Percentiles rank a stretch among this genome's conserved stretches.
Evolutionary conservation across 1,140 invertebrate genomes (phyloP).

Genomic region (Nebria ingens): DNA sequence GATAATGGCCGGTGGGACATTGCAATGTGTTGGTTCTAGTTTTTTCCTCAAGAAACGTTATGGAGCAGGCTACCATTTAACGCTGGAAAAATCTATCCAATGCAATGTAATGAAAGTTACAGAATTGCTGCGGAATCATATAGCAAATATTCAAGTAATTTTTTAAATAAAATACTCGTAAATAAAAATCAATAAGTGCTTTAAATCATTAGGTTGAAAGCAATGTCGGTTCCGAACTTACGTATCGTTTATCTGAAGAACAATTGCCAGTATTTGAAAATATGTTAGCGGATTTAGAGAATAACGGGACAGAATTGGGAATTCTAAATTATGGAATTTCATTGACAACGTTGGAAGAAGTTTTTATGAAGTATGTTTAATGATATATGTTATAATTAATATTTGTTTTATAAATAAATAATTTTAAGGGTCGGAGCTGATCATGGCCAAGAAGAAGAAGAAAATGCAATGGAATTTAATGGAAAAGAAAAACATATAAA

Average conservation of each 20-base stretch:
- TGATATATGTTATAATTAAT: constrained; percentile 2
- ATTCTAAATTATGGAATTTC: constrained; percentile 58
- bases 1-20: constrained; percentile 70
- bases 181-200: background rate
- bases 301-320: constrained; percentile 47
- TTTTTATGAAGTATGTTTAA: constrained; percentile 75
- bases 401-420: constrained; percentile 11
- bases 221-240: constrained; percentile 45
- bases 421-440: constrained; percentile 37
- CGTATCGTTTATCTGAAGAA: constrained; percentile 44
- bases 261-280: constrained; percentile 41
- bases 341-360: constrained; percentile 81
- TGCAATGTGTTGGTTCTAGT: constrained; percentile 77
- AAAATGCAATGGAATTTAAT: background rate
- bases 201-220: constrained; percentile 26
- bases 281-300: constrained; percentile 61
- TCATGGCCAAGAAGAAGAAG: constrained; percentile 23
- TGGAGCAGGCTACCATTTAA: constrained; percentile 57
- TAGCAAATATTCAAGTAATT: constrained; percentile 39
- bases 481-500: constrained; percentile 5
- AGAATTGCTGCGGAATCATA: constrained; percentile 41
- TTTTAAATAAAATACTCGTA: background rate
- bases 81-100: constrained; percentile 37
- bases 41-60: constrained; percentile 82
- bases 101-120: constrained; percentile 46